Base-by-base conservation (phyloP, 2,113 vertebrate species). In the Eulacestoma nigropectus region DNA sequence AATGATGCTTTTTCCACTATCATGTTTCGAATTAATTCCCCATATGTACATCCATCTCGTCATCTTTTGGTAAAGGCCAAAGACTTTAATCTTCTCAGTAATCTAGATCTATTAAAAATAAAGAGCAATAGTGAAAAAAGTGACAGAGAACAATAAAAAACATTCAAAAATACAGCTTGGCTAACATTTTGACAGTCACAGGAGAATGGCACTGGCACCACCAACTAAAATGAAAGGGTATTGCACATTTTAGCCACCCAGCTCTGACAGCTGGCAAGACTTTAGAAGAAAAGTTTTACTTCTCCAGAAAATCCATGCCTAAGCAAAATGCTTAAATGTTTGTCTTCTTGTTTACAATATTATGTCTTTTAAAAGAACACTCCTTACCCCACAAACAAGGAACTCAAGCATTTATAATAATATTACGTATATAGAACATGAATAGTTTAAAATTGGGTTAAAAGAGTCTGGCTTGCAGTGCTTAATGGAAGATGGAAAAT, bases 401-500 rank as follows among this genome's bases (percentile, higher is more conserved):
- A 78, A 65, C 30, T 47, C 68, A n/a, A 84, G 70, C 73, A 47
- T 53, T 79, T 67, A 39, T 47, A 89, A 56, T 42, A 75, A 55
- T 69, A 41, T 16, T 79, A 82, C 26, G 26, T 50, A 53, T 89
- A 32, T 13, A 81, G 32, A 62, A 50, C 39, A 78, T 25, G 62
- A 56, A 90, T 64, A 84, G 42, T 69, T 91, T 92, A 93, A 90
- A 90, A 96, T 65, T 56, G 16, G 44, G 37, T 96, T 95, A 2
- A 89, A 91, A 75, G 95, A 62, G 37, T 68, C 87, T 90, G 79
- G 44, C 60, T 81, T 47, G 55, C 42, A 53, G 44, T 2, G 5
- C 64, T 84, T 77, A 92, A 89, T 60, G 72, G 83, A 79, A 77
- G 77, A 88, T 82, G 90, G 87, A 96, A 96, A 95, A 96, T 87